Conservation (phyloP, 2,888 invertebrate genomes). For the Orchesellides sinensis region DNA sequence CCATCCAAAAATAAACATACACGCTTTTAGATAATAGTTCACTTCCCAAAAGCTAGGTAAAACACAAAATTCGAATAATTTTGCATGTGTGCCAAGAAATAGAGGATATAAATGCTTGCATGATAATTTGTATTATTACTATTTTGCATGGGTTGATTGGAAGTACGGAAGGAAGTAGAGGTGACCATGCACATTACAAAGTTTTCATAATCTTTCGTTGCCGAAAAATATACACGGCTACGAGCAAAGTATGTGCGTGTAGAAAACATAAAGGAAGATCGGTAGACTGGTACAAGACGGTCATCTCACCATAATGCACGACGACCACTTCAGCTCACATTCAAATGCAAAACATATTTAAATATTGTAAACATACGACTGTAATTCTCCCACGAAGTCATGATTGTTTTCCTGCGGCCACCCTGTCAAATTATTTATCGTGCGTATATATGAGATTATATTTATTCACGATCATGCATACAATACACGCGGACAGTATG, state of each 20-base stretch:
- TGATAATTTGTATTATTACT: too few relatives aligned
- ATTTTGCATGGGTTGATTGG: too few relatives aligned
- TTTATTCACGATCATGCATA: too few relatives aligned
- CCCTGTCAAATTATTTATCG: slow-evolving; percentile 48
- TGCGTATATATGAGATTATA: too few relatives aligned
- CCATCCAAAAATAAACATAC: too few relatives aligned
- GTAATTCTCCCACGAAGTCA: slow-evolving; percentile 33
- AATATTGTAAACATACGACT: not conserved
- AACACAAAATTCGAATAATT: too few relatives aligned
- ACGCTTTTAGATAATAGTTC: too few relatives aligned
- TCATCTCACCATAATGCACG: not conserved
- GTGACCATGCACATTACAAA: slow-evolving; percentile 54
- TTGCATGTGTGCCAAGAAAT: too few relatives aligned
- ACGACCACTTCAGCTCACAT: not conserved
- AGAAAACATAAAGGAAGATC: slow-evolving; percentile 4
- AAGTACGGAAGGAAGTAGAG: slow-evolving; percentile 43
- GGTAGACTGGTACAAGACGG: slow-evolving; percentile 16
- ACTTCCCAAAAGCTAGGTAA: too few relatives aligned
- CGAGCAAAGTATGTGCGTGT: not conserved
- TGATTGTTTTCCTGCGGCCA: slow-evolving; percentile 42
- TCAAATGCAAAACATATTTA: not conserved
- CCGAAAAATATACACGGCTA: not conserved
- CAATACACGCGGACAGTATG: too few relatives aligned
- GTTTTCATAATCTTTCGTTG: slow-evolving; percentile 5
- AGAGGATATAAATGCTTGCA: too few relatives aligned